A percentile compares a stretch with the other conserved stretches of the same genome.
Evolutionary conservation across 1,140 invertebrate species (phyloP).

Genomic region (Drosophila rufa): DNA sequence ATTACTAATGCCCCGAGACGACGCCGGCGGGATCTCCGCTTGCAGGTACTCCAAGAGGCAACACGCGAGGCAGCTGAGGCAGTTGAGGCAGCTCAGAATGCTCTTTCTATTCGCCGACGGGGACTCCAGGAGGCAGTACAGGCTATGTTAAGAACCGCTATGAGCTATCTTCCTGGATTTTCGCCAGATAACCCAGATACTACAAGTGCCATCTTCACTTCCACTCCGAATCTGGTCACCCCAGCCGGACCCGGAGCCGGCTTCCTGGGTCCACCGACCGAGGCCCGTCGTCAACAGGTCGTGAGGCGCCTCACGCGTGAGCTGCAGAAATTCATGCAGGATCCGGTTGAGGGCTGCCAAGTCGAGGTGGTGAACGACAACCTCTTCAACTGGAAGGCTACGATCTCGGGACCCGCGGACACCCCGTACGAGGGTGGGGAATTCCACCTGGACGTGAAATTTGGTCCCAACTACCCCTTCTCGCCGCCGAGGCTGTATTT

Average conservation of each 20-base stretch:
- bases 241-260: no score
- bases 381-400: constrained; percentile 32
- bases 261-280: no score
- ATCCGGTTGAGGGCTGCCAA: constrained; percentile 13
- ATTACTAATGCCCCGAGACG: not conserved
- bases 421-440: constrained; percentile 92
- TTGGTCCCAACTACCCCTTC: constrained; percentile 92
- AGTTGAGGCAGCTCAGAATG: not conserved
- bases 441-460: constrained; percentile 91
- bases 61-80: not conserved
- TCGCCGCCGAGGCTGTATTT: constrained; percentile 92
- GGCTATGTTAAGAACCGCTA: no score
- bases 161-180: no score
- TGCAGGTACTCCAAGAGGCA: not conserved
- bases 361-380: constrained; percentile 7
- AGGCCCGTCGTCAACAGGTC: no score
- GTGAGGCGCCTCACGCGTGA: not conserved
- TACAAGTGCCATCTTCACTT: not conserved
- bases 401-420: constrained; percentile 88
- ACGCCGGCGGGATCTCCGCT: not conserved
- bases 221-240: no score
- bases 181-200: no score
- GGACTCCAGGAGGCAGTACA: no score
- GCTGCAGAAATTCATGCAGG: not conserved
- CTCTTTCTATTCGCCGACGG: no score